These are phyloP conservation scores for Alligator sinensis DNA, from an alignment of 2,113 vertebrate species.

Conservation along the genomic window DNA sequence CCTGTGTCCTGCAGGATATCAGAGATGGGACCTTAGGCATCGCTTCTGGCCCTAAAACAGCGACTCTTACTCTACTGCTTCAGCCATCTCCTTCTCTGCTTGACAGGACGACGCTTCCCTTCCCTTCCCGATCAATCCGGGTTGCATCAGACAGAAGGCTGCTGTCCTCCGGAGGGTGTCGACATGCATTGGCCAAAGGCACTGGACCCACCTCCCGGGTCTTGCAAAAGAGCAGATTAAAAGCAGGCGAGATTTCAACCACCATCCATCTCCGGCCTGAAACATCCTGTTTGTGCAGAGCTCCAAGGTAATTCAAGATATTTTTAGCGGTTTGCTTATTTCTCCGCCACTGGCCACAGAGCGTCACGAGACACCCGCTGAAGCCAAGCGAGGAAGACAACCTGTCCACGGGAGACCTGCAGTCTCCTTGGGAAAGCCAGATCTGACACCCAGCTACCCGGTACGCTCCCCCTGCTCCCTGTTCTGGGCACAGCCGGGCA, in stretches of 20 bases:
- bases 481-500: too few species aligned
- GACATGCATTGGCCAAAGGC: not conserved
- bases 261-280: not conserved
- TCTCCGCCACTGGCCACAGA: not conserved
- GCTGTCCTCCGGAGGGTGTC: not conserved
- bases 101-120: not conserved
- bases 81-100: not conserved
- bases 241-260: not conserved
- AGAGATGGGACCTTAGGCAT: not conserved
- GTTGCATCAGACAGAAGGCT: not conserved
- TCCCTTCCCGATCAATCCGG: not conserved
- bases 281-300: not conserved
- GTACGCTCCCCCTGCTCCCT: too few species aligned
- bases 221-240: not conserved
- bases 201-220: not conserved
- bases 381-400: not conserved
- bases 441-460: too few species aligned
- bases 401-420: too few species aligned
- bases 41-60: not conserved
- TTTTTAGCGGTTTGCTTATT: not conserved
- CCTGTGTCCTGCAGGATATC: not conserved
- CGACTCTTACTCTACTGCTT: not conserved
- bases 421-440: too few species aligned
- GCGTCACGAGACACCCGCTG: not conserved
- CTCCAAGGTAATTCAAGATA: not conserved